Percentiles rank a stretch among this genome's conserved stretches.
Evolutionary conservation across 2,888 invertebrate genomes (phyloP).

Genomic region (Monopis laevigella): DNA sequence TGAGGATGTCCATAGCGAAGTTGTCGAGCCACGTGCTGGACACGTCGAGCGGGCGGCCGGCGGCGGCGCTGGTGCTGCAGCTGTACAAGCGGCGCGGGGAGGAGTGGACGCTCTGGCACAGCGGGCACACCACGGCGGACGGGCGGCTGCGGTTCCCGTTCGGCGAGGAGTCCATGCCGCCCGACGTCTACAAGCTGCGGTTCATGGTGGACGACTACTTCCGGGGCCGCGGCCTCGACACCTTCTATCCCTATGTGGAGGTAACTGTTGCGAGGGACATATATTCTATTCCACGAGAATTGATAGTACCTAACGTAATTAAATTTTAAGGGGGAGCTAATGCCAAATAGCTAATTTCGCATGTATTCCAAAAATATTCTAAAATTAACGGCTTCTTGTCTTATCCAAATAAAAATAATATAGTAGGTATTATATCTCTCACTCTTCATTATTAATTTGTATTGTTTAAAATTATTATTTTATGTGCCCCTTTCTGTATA

Average conservation of each 20-base stretch:
- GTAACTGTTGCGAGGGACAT: too few species aligned
- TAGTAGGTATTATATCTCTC: too few species aligned
- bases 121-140: slow-evolving; percentile 69
- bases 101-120: slow-evolving; percentile 74
- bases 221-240: slow-evolving; percentile 63
- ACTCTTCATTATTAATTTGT: too few species aligned
- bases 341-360: too few species aligned
- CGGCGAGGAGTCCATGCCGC: slow-evolving; percentile 64
- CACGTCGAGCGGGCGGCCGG: slow-evolving; percentile 74
- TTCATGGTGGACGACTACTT: slow-evolving; percentile 81
- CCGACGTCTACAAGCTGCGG: slow-evolving; percentile 77
- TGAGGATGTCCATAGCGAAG: slow-evolving; percentile 63
- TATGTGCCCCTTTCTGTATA: too few species aligned
- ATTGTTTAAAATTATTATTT: too few species aligned
- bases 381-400: too few species aligned
- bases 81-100: slow-evolving; percentile 70
- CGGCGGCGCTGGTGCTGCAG: slow-evolving; percentile 71
- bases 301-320: too few species aligned
- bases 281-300: too few species aligned
- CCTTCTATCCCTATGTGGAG: slow-evolving; percentile 82
- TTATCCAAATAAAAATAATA: too few species aligned
- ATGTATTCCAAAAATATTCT: too few species aligned
- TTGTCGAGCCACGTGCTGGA: slow-evolving; percentile 82
- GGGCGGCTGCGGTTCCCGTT: slow-evolving; percentile 74
- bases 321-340: too few species aligned